A percentile compares a stretch with the other conserved stretches of the same genome.
Conservation (phyloP, 2,113 vertebrate genomes). For the Glaucomys volans region DNA sequence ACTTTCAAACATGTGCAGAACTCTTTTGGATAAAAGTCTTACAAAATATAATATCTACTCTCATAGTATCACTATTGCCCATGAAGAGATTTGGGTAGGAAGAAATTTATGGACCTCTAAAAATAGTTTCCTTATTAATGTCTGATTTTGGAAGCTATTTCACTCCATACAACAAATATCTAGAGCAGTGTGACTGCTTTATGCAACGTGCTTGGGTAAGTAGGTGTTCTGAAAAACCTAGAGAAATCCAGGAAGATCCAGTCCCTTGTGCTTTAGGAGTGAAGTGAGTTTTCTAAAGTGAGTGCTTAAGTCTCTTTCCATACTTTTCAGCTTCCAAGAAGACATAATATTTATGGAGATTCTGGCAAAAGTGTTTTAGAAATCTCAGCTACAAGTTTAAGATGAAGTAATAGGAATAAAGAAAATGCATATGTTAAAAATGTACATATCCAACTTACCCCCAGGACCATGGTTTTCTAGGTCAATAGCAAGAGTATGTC, state of each 20-base stretch:
- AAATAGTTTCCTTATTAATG: neutral
- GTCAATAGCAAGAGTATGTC: neutral
- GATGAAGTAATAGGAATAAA: neutral
- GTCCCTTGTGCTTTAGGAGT: neutral
- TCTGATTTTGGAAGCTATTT: neutral
- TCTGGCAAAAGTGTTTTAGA: neutral
- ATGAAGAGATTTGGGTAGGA: neutral
- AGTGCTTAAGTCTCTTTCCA: neutral
- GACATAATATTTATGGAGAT: neutral
- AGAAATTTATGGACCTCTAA: neutral
- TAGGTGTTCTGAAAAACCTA: neutral
- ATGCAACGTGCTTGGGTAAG: neutral
- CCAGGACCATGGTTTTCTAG: neutral
- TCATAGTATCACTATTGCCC: neutral
- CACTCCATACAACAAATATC: neutral
- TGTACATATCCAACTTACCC: neutral
- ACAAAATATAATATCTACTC: neutral
- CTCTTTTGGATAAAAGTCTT: neutral
- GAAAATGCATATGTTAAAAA: neutral
- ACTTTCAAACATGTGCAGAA: neutral
- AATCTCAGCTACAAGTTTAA: neutral
- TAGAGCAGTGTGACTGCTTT: neutral
- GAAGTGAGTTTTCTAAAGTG: neutral
- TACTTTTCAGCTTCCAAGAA: constrained; percentile 5
- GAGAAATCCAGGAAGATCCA: neutral